Conservation (phyloP, 2,113 vertebrate genomes). For the Nettapus auritus region DNA sequence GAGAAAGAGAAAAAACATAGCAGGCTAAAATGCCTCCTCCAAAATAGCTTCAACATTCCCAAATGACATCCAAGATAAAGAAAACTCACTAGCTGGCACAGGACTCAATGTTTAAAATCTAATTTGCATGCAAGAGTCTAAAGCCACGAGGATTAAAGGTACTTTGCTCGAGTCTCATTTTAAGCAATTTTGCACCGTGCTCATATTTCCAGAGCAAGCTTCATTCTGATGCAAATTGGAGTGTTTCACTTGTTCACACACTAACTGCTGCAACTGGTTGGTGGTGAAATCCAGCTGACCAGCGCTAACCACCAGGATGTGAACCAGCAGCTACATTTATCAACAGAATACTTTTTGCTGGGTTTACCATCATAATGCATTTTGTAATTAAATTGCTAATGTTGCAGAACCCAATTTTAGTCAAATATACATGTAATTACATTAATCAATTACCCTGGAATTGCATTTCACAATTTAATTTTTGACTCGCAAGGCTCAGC, state of each 20-base stretch:
- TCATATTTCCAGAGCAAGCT: background rate
- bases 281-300: background rate
- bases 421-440: slow-evolving; percentile 41
- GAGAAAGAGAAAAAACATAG: background rate
- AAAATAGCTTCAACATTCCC: background rate
- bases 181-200: background rate
- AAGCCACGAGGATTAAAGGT: background rate
- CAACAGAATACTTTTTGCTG: background rate
- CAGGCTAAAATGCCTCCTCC: background rate
- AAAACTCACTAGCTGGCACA: background rate
- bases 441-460: slow-evolving; percentile 54
- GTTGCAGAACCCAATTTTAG: slow-evolving; percentile 39
- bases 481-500: slow-evolving; percentile 31
- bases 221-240: background rate
- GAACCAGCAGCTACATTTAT: background rate
- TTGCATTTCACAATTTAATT: slow-evolving; percentile 11
- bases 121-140: background rate
- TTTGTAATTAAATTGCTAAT: slow-evolving; percentile 27
- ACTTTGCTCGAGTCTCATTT: background rate
- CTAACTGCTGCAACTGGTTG: background rate
- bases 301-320: background rate
- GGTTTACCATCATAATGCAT: background rate
- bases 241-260: background rate
- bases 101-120: background rate
- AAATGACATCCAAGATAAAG: background rate